Conservation (phyloP, 1,140 invertebrate species). For the Pygmarrhopalites habei region DNA sequence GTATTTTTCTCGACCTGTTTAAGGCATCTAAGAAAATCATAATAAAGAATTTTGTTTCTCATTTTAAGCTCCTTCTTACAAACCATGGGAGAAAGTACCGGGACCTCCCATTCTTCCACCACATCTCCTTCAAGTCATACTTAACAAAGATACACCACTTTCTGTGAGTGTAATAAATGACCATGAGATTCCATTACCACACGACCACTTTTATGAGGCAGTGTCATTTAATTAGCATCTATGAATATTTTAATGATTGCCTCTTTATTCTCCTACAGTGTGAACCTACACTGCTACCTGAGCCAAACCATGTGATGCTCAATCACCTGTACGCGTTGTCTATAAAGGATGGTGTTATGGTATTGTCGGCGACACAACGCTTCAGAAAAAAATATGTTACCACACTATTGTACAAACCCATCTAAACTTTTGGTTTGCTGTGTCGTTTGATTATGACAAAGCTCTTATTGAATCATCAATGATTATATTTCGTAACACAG, state of each 20-base stretch:
- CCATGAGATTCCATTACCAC: background rate
- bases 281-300: slow-evolving; percentile 95
- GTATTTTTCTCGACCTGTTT: too few relatives aligned
- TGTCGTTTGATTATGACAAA: too few relatives aligned
- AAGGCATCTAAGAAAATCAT: too few relatives aligned
- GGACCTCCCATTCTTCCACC: slow-evolving; percentile 96
- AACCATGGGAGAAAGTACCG: slow-evolving; percentile 82
- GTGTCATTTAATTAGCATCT: background rate
- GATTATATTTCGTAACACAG: too few relatives aligned
- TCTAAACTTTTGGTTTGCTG: slow-evolving; percentile 54
- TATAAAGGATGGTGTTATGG: slow-evolving; percentile 99
- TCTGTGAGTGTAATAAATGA: slow-evolving; percentile 72
- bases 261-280: slow-evolving; percentile 56
- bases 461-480: too few relatives aligned
- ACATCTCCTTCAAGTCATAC: slow-evolving; percentile 93
- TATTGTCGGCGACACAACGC: slow-evolving; percentile 90
- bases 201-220: background rate
- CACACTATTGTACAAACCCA: slow-evolving; percentile 96
- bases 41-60: too few relatives aligned
- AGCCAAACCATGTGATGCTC: slow-evolving; percentile 98
- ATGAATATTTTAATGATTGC: too few relatives aligned
- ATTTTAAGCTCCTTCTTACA: slow-evolving; percentile 75
- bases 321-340: slow-evolving; percentile 99
- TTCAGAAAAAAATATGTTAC: slow-evolving; percentile 99
- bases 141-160: slow-evolving; percentile 95